phyloP scores from a whole-genome alignment of 2,888 invertebrate genomes.

The Drosophila glabriapex region DNA sequence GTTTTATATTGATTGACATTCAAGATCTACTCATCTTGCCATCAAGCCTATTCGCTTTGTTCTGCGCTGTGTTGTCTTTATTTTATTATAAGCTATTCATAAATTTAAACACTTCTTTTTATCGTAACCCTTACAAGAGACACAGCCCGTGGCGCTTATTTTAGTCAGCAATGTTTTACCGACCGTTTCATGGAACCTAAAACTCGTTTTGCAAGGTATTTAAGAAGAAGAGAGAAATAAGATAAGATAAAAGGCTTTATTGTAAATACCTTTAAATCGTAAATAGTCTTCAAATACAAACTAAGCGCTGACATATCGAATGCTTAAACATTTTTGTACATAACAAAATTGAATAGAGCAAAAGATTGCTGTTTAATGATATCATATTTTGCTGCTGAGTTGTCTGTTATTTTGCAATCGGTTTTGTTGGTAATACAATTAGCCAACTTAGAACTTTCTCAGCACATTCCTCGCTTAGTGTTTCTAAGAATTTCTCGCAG shows the following conservation, averaged over 20 bases:
- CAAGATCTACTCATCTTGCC: neutral
- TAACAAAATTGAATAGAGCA: neutral
- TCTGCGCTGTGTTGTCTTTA: neutral
- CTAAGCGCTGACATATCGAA: neutral
- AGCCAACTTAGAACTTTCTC: slow-evolving; percentile 11
- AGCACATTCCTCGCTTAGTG: slow-evolving; percentile 27
- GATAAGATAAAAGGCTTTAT: slow-evolving; percentile 18
- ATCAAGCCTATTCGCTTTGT: neutral
- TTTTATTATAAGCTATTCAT: slow-evolving; percentile 1
- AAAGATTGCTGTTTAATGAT: slow-evolving; percentile 2
- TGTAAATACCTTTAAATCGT: neutral
- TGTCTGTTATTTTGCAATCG: neutral
- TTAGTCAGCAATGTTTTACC: slow-evolving; percentile 23
- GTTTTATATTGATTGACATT: neutral
- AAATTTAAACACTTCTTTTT: neutral
- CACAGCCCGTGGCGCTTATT: slow-evolving; percentile 10
- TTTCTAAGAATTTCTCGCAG: slow-evolving; percentile 32
- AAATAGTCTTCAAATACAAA: slow-evolving; percentile 7
- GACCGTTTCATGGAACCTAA: slow-evolving; percentile 20
- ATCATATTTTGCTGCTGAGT: neutral
- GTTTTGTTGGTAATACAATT: neutral
- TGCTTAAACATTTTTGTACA: neutral
- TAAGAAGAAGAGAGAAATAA: slow-evolving; percentile 11
- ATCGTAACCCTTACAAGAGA: slow-evolving; percentile 1
- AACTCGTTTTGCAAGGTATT: slow-evolving; percentile 46